Conservation (phyloP, 2,113 vertebrate species). For the Dissostichus mawsoni region DNA sequence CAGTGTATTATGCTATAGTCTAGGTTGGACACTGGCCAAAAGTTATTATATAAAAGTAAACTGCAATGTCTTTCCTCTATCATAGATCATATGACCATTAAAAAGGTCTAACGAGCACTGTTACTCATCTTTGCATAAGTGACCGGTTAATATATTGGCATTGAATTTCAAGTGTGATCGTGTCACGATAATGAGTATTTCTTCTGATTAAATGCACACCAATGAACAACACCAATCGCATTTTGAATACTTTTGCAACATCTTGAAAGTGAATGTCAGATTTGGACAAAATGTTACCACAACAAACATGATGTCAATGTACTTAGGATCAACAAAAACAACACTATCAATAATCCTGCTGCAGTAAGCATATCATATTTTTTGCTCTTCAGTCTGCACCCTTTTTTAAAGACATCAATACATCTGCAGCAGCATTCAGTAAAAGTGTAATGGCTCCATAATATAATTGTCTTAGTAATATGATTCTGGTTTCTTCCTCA, state of each 20-base stretch:
- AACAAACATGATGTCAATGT: neutral
- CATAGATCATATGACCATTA: no score
- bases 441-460: slow-evolving; percentile 59
- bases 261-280: neutral
- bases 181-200: neutral
- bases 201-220: neutral
- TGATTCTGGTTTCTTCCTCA: slow-evolving; percentile 52
- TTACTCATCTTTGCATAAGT: neutral
- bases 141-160: neutral
- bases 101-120: neutral
- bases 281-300: neutral
- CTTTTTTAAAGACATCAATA: slow-evolving; percentile 48
- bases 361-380: neutral
- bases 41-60: neutral
- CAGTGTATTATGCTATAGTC: no score
- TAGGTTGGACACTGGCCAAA: neutral
- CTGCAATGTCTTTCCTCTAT: neutral
- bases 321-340: neutral
- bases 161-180: neutral
- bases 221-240: neutral
- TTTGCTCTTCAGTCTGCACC: slow-evolving; percentile 31
- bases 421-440: slow-evolving; percentile 37
- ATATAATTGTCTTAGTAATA: slow-evolving; percentile 59
- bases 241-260: neutral
- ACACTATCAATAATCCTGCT: slow-evolving; percentile 12